These are phyloP conservation scores for Nesometra sesokonis DNA, from an alignment of 35 echinoderm and acorn worm genomes.

Conservation along the genomic window DNA sequence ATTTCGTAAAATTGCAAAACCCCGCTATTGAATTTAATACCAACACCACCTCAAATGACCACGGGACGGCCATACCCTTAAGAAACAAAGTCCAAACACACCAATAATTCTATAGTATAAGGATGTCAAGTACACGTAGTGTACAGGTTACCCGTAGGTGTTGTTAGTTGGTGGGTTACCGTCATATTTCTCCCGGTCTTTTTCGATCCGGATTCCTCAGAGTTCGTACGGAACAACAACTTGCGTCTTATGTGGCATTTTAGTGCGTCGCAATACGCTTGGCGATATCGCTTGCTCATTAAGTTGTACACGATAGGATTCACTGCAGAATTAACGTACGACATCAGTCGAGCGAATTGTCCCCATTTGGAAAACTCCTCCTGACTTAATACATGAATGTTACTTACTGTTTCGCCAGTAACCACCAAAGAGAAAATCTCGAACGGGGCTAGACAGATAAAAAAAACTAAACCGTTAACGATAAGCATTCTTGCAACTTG, in stretches of 20 bases:
- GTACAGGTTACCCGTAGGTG: too few relatives aligned
- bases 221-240: neutral
- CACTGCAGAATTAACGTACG: slow-evolving; percentile 75
- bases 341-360: slow-evolving; percentile 26
- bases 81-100: too few relatives aligned
- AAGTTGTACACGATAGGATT: slow-evolving; percentile 89
- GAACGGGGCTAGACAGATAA: slow-evolving; percentile 77
- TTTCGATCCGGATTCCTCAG: neutral
- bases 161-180: neutral
- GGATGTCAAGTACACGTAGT: too few relatives aligned
- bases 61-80: too few relatives aligned
- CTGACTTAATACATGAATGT: neutral
- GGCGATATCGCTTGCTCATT: slow-evolving; percentile 69
- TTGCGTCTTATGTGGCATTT: neutral
- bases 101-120: too few relatives aligned
- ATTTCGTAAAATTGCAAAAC: too few relatives aligned
- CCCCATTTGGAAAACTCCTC: slow-evolving; percentile 6
- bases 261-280: slow-evolving; percentile 44
- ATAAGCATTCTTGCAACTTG: slow-evolving; percentile 83
- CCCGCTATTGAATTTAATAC: too few relatives aligned
- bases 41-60: too few relatives aligned
- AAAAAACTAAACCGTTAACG: slow-evolving; percentile 77
- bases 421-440: slow-evolving; percentile 52
- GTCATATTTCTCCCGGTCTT: neutral
- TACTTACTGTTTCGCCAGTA: neutral